Conservation (phyloP, 2,797 vertebrate genomes). For the Coluber constrictor region DNA sequence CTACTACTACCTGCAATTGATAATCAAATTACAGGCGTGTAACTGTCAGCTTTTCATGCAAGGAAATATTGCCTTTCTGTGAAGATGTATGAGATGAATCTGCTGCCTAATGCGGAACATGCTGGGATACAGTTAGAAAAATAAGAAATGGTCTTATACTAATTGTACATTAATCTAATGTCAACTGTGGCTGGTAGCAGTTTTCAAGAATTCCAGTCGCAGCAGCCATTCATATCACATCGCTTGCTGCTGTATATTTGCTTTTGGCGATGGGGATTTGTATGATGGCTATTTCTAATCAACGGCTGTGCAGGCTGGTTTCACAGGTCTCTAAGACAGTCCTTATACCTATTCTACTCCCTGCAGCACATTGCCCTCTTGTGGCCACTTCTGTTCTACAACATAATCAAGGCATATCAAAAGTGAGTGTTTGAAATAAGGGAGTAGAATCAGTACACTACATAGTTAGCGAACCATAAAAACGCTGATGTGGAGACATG, state of each 20-base stretch:
- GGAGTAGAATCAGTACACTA: neutral
- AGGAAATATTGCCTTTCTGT: neutral
- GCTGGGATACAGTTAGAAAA: neutral
- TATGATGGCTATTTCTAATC: neutral
- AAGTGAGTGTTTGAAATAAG: neutral
- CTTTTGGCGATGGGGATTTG: neutral
- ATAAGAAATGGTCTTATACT: neutral
- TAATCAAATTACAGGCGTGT: neutral
- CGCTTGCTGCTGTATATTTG: neutral
- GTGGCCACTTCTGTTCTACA: constrained; percentile 19
- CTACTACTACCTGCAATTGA: neutral
- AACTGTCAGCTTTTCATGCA: neutral
- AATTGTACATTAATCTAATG: neutral
- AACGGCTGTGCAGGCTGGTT: neutral
- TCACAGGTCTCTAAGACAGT: neutral
- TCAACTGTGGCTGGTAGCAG: too few species aligned
- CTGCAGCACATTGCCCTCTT: constrained; percentile 28
- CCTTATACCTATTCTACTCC: neutral
- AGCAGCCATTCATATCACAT: neutral
- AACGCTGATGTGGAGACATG: neutral
- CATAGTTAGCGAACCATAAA: neutral
- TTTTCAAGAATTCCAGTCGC: neutral
- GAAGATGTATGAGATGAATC: neutral
- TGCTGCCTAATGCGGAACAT: neutral
- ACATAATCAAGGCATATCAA: neutral